Evolutionary conservation across 1,140 invertebrate species (phyloP).

Genomic region (Drosophila leontia): DNA sequence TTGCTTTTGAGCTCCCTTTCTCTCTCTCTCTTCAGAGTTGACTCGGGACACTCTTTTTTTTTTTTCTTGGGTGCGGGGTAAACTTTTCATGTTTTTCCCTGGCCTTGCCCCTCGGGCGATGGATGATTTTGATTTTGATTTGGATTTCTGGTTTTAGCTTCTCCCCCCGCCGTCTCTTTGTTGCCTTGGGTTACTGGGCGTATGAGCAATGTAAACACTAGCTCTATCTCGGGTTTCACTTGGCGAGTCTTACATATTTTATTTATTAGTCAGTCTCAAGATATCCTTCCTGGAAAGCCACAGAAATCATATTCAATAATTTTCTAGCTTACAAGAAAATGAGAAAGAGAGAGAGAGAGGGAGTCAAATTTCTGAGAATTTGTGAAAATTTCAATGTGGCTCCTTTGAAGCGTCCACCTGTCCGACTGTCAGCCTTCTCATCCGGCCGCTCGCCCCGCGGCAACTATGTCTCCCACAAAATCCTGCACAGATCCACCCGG

Average conservation of each 20-base stretch:
- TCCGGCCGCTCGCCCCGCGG: constrained; percentile 3
- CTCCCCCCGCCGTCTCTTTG: not conserved
- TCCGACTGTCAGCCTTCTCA: constrained; percentile 12
- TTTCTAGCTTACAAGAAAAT: not conserved
- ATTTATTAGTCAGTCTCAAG: not conserved
- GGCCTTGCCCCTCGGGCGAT: constrained; percentile 14
- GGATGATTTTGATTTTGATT: constrained; percentile 46
- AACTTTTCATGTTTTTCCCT: constrained; percentile 46
- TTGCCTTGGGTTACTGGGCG: constrained; percentile 21
- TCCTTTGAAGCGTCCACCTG: constrained; percentile 1
- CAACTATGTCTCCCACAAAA: constrained; percentile 3
- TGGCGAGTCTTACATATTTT: not conserved
- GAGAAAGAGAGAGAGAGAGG: not conserved
- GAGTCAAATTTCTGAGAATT: not conserved
- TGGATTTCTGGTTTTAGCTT: constrained; percentile 26
- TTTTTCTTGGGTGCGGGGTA: constrained; percentile 5
- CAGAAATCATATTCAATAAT: constrained; percentile 4
- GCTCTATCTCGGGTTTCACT: not conserved
- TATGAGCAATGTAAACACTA: constrained; percentile 43
- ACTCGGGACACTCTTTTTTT: constrained; percentile 12
- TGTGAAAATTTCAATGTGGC: not conserved
- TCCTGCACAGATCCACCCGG: not conserved
- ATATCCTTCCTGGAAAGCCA: not conserved
- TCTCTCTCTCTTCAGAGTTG: not conserved
- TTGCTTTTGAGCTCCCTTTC: not conserved